Evolutionary conservation across 2,888 invertebrate species (phyloP).

Genomic region (Nymphalis polychloros): DNA sequence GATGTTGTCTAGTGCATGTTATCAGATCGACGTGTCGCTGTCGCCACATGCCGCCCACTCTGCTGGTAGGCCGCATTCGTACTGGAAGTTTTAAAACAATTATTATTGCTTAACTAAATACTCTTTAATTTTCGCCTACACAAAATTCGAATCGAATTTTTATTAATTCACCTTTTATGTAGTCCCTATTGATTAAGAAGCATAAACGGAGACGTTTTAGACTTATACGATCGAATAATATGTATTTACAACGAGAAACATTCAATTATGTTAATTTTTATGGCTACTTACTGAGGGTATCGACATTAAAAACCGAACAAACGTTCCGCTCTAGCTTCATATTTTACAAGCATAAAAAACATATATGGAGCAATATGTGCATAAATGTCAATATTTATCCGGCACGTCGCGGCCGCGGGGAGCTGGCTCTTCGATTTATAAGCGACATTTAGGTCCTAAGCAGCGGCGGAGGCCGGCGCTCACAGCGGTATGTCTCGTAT

Average conservation of each 20-base stretch:
- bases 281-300: constrained; percentile 67
- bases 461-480: constrained; percentile 54
- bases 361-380: constrained; percentile 81
- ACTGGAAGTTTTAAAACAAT: constrained; percentile 44
- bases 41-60: constrained; percentile 66
- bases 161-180: constrained; percentile 51
- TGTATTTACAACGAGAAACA: constrained; percentile 67
- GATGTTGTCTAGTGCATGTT: constrained; percentile 71
- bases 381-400: constrained; percentile 79
- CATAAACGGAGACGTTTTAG: constrained; percentile 63
- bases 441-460: constrained; percentile 62
- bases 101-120: constrained; percentile 34
- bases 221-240: constrained; percentile 66
- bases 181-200: constrained; percentile 56
- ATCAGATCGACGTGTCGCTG: constrained; percentile 75
- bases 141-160: constrained; percentile 42
- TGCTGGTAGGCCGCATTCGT: constrained; percentile 56
- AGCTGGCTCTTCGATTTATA: constrained; percentile 63
- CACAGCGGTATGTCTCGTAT: constrained; percentile 74
- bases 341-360: constrained; percentile 79
- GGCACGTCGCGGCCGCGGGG: constrained; percentile 40
- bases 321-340: constrained; percentile 70
- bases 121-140: constrained; percentile 44
- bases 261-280: constrained; percentile 79
- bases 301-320: constrained; percentile 64